Percentiles rank a stretch among this genome's conserved stretches.
phyloP scores from a whole-genome alignment of 2,113 vertebrate species.

The Lophochroa leadbeateri region DNA sequence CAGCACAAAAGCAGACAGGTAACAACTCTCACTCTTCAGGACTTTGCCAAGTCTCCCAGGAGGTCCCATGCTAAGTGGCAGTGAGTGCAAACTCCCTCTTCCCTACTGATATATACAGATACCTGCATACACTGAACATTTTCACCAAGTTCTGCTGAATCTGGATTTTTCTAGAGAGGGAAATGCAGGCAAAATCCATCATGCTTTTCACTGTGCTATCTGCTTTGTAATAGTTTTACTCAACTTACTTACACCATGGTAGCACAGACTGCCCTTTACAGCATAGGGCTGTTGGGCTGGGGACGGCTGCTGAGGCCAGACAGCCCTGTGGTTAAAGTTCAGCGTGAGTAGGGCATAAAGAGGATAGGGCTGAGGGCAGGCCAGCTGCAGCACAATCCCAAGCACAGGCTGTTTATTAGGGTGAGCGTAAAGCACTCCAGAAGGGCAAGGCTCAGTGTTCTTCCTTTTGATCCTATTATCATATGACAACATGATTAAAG shows the following conservation, averaged over 20 bases:
- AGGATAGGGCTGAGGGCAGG: not conserved
- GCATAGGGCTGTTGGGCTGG: not conserved
- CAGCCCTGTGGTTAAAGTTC: constrained; percentile 13
- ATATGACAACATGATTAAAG: constrained; percentile 70
- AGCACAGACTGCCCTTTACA: not conserved
- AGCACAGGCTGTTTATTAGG: constrained; percentile 64
- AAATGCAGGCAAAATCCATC: not conserved
- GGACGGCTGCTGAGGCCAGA: not conserved
- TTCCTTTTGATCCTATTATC: constrained; percentile 69
- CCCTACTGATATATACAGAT: not conserved
- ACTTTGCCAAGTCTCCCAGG: not conserved
- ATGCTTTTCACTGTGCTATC: not conserved
- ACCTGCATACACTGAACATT: not conserved
- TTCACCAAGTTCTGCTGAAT: not conserved
- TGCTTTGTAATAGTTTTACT: not conserved
- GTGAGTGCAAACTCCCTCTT: not conserved
- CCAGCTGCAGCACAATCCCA: constrained; percentile 59
- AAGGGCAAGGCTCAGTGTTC: constrained; percentile 51
- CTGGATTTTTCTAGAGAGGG: not conserved
- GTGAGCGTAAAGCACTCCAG: constrained; percentile 44
- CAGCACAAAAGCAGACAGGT: not conserved
- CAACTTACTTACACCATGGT: not conserved
- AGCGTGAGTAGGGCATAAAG: not conserved
- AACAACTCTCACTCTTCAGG: not conserved
- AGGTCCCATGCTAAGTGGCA: not conserved